These are phyloP conservation scores for Acipenser oxyrinchus DNA, from an alignment of 2,797 vertebrate species.

Conservation along the genomic window DNA sequence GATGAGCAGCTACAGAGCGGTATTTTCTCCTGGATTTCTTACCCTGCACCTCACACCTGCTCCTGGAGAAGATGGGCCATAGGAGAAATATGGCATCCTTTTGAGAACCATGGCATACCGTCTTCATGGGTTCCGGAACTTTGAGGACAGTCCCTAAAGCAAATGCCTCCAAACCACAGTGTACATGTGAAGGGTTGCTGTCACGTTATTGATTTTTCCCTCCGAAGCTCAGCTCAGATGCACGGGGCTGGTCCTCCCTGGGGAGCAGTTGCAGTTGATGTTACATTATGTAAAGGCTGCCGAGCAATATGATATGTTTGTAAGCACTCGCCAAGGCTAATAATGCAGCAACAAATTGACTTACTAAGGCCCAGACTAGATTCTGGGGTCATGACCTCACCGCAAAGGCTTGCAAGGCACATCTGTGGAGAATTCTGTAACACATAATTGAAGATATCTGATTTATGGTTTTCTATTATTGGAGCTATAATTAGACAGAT, in stretches of 20 bases:
- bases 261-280: constrained; percentile 22
- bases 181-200: constrained; percentile 41
- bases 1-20: no score
- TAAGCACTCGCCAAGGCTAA: constrained; percentile 17
- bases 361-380: constrained; percentile 17
- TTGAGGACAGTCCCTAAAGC: constrained; percentile 34
- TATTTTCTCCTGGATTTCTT: no score
- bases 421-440: constrained; percentile 10
- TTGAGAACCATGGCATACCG: no score
- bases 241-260: constrained; percentile 16
- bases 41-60: no score
- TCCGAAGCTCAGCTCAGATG: constrained; percentile 6
- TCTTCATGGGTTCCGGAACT: constrained; percentile 19
- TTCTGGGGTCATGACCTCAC: constrained; percentile 16
- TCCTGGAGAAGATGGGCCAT: no score
- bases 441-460: constrained; percentile 18
- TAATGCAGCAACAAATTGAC: constrained; percentile 28
- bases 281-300: constrained; percentile 33
- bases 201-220: constrained; percentile 5
- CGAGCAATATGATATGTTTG: constrained; percentile 25
- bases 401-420: constrained; percentile 11
- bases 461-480: constrained; percentile 29
- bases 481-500: constrained; percentile 7
- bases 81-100: no score
- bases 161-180: constrained; percentile 40